Evolutionary conservation across 1,140 invertebrate species (phyloP).

Genomic region (Penaeus indicus): DNA sequence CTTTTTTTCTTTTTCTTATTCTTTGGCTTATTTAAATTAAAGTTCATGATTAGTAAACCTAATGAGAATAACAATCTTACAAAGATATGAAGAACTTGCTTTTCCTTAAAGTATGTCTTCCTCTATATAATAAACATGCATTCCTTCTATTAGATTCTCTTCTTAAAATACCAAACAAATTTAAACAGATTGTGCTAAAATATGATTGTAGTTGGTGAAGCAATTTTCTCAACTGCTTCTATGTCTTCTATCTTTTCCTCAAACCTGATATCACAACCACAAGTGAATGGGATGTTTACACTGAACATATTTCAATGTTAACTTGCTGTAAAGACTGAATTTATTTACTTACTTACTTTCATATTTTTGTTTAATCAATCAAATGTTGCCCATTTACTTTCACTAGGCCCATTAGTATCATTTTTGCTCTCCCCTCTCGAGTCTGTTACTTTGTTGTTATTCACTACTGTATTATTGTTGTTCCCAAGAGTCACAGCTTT

Average conservation of each 20-base stretch:
- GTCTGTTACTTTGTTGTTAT: conserved; percentile 31
- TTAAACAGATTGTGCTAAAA: no score
- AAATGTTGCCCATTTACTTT: conserved; percentile 41
- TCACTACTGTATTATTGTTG: conserved; percentile 34
- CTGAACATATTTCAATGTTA: no score
- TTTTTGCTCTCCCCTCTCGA: not conserved
- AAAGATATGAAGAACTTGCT: not conserved
- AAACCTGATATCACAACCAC: conserved; percentile 35
- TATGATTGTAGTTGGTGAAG: no score
- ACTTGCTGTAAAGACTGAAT: not conserved
- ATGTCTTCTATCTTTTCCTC: conserved; percentile 3
- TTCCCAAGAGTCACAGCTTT: conserved; percentile 10
- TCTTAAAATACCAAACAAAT: not conserved
- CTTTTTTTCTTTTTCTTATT: not conserved
- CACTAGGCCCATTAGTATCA: conserved; percentile 16
- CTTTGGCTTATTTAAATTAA: conserved; percentile 33
- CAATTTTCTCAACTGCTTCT: not conserved
- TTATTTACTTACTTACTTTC: not conserved
- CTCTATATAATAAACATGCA: not conserved
- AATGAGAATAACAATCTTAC: conserved; percentile 44
- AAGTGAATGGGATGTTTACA: conserved; percentile 4
- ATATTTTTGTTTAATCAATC: conserved; percentile 30
- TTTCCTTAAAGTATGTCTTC: not conserved
- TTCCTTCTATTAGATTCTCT: not conserved
- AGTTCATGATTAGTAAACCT: conserved; percentile 20